Evolutionary conservation across 2,797 vertebrate species (phyloP), one percentile per base, ranked within the genome.

Genomic region (Lagocephalus sceleratus): DNA sequence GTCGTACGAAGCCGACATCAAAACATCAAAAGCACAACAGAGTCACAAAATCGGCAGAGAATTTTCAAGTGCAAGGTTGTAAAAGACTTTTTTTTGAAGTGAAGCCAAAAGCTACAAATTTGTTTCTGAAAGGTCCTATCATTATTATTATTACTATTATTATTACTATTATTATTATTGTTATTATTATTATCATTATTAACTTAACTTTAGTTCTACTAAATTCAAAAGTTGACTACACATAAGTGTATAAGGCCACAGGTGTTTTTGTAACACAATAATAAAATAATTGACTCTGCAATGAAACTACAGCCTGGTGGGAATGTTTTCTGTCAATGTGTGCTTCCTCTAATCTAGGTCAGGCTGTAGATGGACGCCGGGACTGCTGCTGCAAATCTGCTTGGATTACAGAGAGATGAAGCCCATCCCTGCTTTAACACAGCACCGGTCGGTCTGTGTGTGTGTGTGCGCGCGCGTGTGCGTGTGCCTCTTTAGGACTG

Each of bases 341-440:
- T 51, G 39, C 53, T 60, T 70, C 74, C 22, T 68, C 54, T 85
- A 81, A 90, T 88, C 78, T 85, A 77, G 85, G 86, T 90, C 85
- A 89, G 68, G 42, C 70, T 73, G 56, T 69, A 70, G 71, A 65
- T 59, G 62, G 66, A 56, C 20, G 42, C 73, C 2, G 26, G 26
- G 23, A 5, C 32, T 14, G 66, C 48, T 39, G 60, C 66, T 57
- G 59, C 68, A 86, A 87, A 89, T 90, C 87, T 85, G 75, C 15
- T n/a, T 54, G 82, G 85, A 89, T 90, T 89, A 90, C 20, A 0
- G 35, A 60, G 20, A 58, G 16, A 63, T 21, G 43, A 66, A 46
- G 55, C 57, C 38, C 53, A 73, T 56, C 48, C 47, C 26, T 21
- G 47, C 32, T 66, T 72, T 57, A 56, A 62, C 20, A 43, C 14